phyloP scores from a whole-genome alignment of 2,888 invertebrate genomes.

The Nymphalis polychloros region DNA sequence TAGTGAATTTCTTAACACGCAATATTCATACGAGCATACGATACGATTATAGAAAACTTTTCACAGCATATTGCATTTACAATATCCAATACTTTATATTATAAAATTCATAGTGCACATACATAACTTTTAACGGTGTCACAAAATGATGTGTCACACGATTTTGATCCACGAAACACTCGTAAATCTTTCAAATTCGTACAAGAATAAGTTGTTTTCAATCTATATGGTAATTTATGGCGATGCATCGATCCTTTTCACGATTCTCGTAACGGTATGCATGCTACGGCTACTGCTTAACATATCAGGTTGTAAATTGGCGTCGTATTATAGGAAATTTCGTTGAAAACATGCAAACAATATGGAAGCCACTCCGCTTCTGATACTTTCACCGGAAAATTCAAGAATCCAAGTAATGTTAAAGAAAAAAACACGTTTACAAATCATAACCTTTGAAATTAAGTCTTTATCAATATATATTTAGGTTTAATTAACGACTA shows the following conservation, averaged over 20 bases:
- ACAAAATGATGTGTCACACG: conserved; percentile 29
- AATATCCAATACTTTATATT: conserved; percentile 8
- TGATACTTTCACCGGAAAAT: neutral
- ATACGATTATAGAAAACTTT: too few relatives aligned
- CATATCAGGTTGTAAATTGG: conserved; percentile 28
- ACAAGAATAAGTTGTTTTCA: conserved; percentile 10
- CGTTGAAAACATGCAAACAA: conserved; percentile 39
- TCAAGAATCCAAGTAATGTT: neutral
- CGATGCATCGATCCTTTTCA: conserved; percentile 6
- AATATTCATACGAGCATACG: neutral
- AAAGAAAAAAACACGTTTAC: neutral
- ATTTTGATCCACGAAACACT: conserved; percentile 39
- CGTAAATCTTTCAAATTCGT: conserved; percentile 20
- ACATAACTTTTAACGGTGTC: conserved; percentile 24
- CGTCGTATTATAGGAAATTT: conserved; percentile 34
- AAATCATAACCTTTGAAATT: too few relatives aligned
- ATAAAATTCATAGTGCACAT: conserved; percentile 6
- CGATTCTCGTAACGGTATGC: conserved; percentile 11
- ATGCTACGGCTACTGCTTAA: conserved; percentile 16
- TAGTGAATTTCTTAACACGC: too few relatives aligned
- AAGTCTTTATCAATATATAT: too few relatives aligned
- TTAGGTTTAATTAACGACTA: too few relatives aligned
- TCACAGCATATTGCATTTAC: neutral
- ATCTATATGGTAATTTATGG: conserved; percentile 19
- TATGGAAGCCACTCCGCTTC: conserved; percentile 17